Percentiles rank a stretch among this genome's conserved stretches.
phyloP scores from a whole-genome alignment of 1,140 invertebrate genomes.

The Neelides sp. region DNA sequence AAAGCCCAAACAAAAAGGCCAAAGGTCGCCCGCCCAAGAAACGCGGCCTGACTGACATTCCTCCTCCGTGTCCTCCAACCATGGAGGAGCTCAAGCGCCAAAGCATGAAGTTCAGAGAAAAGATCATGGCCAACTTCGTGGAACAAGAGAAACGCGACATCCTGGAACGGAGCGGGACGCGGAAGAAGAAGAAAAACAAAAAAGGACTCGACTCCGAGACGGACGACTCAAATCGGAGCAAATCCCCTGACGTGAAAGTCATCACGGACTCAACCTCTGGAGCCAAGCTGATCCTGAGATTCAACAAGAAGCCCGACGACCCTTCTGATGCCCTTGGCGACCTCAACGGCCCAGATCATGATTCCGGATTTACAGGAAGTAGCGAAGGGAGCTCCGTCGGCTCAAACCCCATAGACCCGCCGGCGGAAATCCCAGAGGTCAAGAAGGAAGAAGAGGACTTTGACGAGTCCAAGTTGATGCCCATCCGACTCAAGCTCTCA shows the following conservation, averaged over 20 bases:
- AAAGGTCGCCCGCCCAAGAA: constrained; percentile 66
- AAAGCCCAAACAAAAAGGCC: constrained; percentile 24
- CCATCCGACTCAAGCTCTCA: constrained; percentile 66
- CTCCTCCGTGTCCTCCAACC: constrained; percentile 37
- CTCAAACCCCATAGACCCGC: no score
- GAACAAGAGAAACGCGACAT: constrained; percentile 39
- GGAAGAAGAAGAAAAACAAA: constrained; percentile 44
- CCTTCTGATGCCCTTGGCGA: constrained; percentile 25
- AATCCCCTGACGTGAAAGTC: constrained; percentile 32
- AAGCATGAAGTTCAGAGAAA: constrained; percentile 73
- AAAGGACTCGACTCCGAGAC: constrained; percentile 29
- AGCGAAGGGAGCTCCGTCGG: constrained; percentile 20
- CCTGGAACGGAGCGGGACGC: constrained; percentile 25
- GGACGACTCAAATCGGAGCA: constrained; percentile 11
- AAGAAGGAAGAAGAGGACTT: background rate
- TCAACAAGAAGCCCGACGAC: constrained; percentile 37
- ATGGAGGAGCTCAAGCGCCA: constrained; percentile 66
- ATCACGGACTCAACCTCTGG: constrained; percentile 39
- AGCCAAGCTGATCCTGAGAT: constrained; percentile 53
- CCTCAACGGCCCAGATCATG: constrained; percentile 20
- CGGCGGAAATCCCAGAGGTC: no score
- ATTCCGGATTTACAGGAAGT: constrained; percentile 28
- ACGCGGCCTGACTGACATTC: constrained; percentile 34
- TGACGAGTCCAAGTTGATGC: constrained; percentile 45
- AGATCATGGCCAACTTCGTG: constrained; percentile 67